A percentile compares a stretch with the other conserved stretches of the same genome.
These are phyloP conservation scores for Cassiopea andromeda DNA, from an alignment of 30 jellyfish, hydroid and myxozoan species.

Conservation along the genomic window DNA sequence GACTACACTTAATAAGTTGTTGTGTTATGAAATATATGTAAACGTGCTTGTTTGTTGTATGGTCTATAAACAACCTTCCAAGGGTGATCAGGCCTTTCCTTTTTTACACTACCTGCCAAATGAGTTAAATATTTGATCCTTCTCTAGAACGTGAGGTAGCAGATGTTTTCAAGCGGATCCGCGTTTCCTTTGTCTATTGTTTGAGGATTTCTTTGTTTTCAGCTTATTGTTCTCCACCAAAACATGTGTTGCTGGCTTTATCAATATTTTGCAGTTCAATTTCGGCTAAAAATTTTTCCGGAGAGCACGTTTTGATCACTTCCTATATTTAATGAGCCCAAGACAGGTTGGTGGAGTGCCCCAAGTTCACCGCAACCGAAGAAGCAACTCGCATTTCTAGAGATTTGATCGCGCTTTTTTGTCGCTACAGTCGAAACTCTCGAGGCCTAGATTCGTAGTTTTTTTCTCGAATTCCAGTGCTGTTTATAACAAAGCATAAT, in stretches of 20 bases:
- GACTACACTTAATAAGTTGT: no score
- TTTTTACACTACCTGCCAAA: neutral
- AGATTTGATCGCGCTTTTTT: no score
- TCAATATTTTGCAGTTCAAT: neutral
- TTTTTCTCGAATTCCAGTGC: no score
- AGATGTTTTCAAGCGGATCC: slow-evolving; percentile 46
- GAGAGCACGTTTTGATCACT: neutral
- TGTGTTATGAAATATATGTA: no score
- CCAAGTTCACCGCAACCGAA: no score
- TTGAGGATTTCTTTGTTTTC: slow-evolving; percentile 18
- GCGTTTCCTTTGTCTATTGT: slow-evolving; percentile 34
- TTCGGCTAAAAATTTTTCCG: neutral
- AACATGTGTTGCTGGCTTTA: neutral
- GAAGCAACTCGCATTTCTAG: no score
- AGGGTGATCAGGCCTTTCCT: neutral
- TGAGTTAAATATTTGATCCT: neutral
- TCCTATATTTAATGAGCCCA: neutral
- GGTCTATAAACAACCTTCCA: no score
- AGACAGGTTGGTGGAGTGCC: no score
- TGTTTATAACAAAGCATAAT: no score
- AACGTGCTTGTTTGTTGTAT: no score
- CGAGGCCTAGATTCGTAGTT: no score
- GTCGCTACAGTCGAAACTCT: no score
- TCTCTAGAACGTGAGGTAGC: neutral
- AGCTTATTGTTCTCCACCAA: neutral